Percentiles rank a stretch among this genome's conserved stretches.
phyloP scores from a whole-genome alignment of 2,113 vertebrate genomes.

The Chaetorhynchus papuensis region DNA sequence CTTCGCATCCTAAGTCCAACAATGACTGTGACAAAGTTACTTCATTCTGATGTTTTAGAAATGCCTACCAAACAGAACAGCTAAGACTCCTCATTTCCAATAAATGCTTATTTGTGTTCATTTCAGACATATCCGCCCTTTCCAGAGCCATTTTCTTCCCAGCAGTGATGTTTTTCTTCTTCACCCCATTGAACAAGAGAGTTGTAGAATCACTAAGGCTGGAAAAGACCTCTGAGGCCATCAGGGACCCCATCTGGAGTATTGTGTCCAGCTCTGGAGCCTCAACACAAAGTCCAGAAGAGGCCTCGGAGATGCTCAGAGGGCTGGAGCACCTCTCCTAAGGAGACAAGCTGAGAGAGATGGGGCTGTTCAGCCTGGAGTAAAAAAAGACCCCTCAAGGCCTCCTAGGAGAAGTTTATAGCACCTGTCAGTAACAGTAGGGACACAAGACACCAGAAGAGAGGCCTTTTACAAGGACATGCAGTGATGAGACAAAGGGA shows the following conservation, averaged over 20 bases:
- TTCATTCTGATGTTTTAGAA: neutral
- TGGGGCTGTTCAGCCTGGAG: neutral
- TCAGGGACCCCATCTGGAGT: neutral
- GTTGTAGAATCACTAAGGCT: neutral
- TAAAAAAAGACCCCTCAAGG: neutral
- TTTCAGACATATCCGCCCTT: neutral
- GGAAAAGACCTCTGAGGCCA: neutral
- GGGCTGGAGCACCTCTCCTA: neutral
- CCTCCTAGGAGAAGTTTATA: neutral
- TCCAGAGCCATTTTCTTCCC: neutral
- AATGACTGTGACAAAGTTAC: neutral
- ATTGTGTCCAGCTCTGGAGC: neutral
- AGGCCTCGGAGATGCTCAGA: neutral
- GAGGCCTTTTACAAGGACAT: neutral
- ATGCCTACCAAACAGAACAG: neutral
- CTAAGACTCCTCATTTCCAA: neutral
- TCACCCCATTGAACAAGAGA: neutral
- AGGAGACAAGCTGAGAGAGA: neutral
- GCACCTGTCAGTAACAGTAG: neutral
- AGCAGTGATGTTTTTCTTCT: neutral
- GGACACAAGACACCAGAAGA: neutral
- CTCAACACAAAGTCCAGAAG: neutral
- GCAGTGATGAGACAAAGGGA: no score
- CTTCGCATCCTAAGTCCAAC: neutral
- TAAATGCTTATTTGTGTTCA: neutral